Evolutionary conservation across 2,113 vertebrate genomes (phyloP).

Genomic region (Microtus richardsoni): DNA sequence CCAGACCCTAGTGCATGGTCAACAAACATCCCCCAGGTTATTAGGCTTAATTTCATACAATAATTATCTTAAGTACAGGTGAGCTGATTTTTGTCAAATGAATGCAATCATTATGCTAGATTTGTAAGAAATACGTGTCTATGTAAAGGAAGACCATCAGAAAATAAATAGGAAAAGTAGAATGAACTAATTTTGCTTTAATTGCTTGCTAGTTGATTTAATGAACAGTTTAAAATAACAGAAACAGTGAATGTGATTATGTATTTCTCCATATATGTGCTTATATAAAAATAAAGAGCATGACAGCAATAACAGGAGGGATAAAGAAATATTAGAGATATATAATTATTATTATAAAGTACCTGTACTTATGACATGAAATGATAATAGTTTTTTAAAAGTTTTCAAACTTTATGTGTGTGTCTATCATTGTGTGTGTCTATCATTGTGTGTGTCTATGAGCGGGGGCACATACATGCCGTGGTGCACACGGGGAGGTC

Average conservation of each 20-base stretch:
- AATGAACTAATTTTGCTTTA: background rate
- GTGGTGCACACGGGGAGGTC: background rate
- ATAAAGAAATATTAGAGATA: background rate
- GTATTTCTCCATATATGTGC: background rate
- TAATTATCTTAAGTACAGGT: background rate
- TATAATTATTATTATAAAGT: background rate
- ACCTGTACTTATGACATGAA: background rate
- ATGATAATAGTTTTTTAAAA: background rate
- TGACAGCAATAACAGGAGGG: background rate
- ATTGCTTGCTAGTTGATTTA: background rate
- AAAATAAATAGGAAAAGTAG: background rate
- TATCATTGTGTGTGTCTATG: background rate
- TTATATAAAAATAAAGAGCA: background rate
- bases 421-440: background rate
- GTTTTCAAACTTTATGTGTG: background rate
- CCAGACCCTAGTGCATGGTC: background rate
- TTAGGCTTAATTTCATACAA: background rate
- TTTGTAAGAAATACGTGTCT: background rate
- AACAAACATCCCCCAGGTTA: background rate
- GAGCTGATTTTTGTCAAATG: background rate
- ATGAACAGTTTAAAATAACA: constrained; percentile 7
- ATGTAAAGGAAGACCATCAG: background rate
- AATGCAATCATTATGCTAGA: background rate
- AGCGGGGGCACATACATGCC: background rate
- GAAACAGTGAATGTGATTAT: background rate